A percentile compares a stretch with the other conserved stretches of the same genome.
Conservation (phyloP, 2,888 invertebrate genomes). For the Mechanitis messenoides region DNA sequence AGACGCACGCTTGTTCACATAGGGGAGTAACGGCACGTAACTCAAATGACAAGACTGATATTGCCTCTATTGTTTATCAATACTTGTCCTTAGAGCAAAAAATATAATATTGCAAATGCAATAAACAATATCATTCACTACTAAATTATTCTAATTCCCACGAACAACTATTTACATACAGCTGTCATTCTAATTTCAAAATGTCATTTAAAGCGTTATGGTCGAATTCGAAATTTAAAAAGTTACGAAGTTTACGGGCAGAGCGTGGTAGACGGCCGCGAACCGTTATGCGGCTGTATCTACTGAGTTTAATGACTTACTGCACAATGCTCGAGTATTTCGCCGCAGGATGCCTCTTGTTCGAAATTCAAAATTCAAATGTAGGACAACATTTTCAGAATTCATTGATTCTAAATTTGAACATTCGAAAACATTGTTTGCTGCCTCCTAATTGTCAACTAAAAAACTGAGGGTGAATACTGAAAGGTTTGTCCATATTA, state of each 20-base stretch:
- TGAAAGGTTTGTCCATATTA: too few species aligned
- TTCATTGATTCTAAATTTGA: not conserved
- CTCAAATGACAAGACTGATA: conserved; percentile 14
- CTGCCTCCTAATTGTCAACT: not conserved
- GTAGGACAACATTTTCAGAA: conserved; percentile 1
- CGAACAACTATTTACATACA: conserved; percentile 7
- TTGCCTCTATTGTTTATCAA: conserved; percentile 11
- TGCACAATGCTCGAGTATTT: conserved; percentile 43
- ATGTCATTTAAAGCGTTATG: conserved; percentile 27
- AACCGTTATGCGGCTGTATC: conserved; percentile 49
- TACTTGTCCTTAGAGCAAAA: conserved; percentile 1
- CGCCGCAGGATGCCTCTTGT: conserved; percentile 24
- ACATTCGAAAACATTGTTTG: not conserved
- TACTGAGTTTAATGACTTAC: conserved; percentile 50
- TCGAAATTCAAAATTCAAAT: conserved; percentile 2
- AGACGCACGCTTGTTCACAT: conserved; percentile 11
- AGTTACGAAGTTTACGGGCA: conserved; percentile 34
- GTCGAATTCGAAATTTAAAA: conserved; percentile 33
- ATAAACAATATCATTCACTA: not conserved
- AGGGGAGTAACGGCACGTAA: conserved; percentile 14
- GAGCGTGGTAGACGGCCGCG: conserved; percentile 30
- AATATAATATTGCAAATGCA: not conserved
- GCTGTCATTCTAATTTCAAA: conserved; percentile 5
- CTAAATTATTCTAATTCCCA: not conserved
- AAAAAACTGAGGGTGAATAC: not conserved